Evolutionary conservation across 2,888 invertebrate genomes (phyloP).

Genomic region (Strigamia maritima): DNA sequence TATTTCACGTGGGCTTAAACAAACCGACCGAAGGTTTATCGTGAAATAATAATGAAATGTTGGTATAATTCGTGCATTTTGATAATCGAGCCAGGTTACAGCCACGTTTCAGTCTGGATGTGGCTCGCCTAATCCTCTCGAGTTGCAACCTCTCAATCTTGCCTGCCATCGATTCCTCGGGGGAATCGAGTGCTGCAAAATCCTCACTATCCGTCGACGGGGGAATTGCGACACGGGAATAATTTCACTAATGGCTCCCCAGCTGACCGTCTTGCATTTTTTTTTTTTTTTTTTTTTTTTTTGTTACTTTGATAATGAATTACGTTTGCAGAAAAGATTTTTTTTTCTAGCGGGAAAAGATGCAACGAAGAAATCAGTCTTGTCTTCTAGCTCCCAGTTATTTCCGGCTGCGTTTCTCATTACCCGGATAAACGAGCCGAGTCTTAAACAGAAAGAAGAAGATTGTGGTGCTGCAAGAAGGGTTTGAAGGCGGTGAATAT

Average conservation of each 20-base stretch:
- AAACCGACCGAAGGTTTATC: not conserved
- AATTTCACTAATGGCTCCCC: slow-evolving; percentile 5
- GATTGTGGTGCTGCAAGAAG: not conserved
- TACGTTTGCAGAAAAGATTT: not conserved
- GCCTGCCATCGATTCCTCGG: not conserved
- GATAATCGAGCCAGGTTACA: too few species aligned
- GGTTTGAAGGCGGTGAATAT: not conserved
- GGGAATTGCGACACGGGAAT: slow-evolving; percentile 3
- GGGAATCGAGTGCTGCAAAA: not conserved
- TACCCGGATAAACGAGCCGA: not conserved
- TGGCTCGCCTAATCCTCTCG: not conserved
- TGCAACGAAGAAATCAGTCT: not conserved
- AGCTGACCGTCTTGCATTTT: not conserved
- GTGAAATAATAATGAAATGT: not conserved
- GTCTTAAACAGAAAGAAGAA: not conserved
- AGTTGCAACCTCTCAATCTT: slow-evolving; percentile 15
- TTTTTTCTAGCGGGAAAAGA: not conserved
- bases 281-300: not conserved
- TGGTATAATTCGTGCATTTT: not conserved
- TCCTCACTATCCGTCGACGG: slow-evolving; percentile 5
- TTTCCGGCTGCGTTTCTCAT: not conserved
- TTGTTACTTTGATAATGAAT: not conserved
- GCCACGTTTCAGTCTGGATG: not conserved
- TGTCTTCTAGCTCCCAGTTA: not conserved
- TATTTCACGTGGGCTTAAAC: not conserved